Percentiles rank a stretch among this genome's conserved stretches.
Conservation (phyloP, 2,797 vertebrate genomes). For the Cirrhinus molitorella region DNA sequence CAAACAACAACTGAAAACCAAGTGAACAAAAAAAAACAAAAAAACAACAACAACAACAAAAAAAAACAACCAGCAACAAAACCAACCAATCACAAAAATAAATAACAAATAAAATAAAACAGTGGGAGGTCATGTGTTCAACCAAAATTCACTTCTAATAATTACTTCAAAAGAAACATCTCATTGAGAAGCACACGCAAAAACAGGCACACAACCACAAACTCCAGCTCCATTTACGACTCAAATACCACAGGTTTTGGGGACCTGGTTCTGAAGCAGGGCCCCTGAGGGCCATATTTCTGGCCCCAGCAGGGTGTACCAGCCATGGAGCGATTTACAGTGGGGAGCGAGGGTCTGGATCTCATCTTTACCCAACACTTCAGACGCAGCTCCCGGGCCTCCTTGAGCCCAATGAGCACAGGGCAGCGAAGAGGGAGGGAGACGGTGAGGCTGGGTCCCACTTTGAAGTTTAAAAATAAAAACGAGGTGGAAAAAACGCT, state of each 20-base stretch:
- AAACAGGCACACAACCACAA: slow-evolving; percentile 25
- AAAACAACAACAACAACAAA: too few relatives aligned
- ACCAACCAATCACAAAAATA: too few relatives aligned
- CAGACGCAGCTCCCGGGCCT: slow-evolving; percentile 29
- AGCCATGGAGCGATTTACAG: slow-evolving; percentile 59
- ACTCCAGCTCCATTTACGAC: slow-evolving; percentile 38
- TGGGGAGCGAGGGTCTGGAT: slow-evolving; percentile 55
- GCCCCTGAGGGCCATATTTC: slow-evolving; percentile 53
- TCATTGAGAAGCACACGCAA: not conserved
- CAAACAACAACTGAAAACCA: too few relatives aligned
- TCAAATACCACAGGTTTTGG: slow-evolving; percentile 12
- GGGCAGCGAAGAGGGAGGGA: slow-evolving; percentile 28
- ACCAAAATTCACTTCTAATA: not conserved
- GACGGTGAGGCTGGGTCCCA: not conserved
- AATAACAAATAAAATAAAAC: too few relatives aligned
- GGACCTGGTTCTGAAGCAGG: slow-evolving; percentile 27
- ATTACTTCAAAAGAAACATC: not conserved
- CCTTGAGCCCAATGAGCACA: slow-evolving; percentile 13
- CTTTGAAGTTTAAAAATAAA: slow-evolving; percentile 59
- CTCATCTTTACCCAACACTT: slow-evolving; percentile 60
- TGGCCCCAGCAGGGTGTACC: slow-evolving; percentile 51
- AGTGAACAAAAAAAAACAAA: too few relatives aligned
- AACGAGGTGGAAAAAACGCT: not conserved
- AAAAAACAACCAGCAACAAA: too few relatives aligned
- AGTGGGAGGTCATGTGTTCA: too few relatives aligned